Percentiles rank a stretch among this genome's conserved stretches.
phyloP scores from a whole-genome alignment of 2,113 vertebrate species.

The Ariopsis seemanni region DNA sequence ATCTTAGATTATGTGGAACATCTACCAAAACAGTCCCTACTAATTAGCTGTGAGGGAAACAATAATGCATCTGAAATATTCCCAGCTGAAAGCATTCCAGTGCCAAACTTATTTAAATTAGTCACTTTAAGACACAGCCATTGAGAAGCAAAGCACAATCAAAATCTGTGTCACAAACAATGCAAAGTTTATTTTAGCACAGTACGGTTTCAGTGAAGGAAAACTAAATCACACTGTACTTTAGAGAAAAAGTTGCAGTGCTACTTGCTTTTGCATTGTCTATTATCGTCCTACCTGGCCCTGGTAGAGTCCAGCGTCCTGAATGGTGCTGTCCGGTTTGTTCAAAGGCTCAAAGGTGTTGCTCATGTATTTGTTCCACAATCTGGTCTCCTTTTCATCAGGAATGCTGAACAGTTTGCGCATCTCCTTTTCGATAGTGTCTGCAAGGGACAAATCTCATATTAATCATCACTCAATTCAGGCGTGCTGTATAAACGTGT shows the following conservation, averaged over 20 bases:
- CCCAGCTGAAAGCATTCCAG: neutral
- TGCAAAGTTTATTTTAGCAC: neutral
- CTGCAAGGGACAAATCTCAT: constrained; percentile 62
- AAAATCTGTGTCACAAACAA: neutral
- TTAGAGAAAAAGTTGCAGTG: neutral
- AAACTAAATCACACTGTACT: neutral
- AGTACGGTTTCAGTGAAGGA: neutral
- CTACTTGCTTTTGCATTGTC: neutral
- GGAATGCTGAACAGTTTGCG: constrained; percentile 96
- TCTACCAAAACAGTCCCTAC: neutral
- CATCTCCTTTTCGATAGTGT: constrained; percentile 97
- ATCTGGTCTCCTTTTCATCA: constrained; percentile 92
- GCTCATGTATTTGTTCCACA: constrained; percentile 99
- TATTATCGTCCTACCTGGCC: constrained; percentile 83
- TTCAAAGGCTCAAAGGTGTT: constrained; percentile 98
- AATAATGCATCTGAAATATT: neutral
- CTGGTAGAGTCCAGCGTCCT: constrained; percentile 97
- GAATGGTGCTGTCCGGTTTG: constrained; percentile 98
- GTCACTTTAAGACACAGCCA: neutral
- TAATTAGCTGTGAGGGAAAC: neutral
- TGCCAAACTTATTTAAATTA: neutral
- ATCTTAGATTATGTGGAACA: neutral
- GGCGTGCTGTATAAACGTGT: neutral
- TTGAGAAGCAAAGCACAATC: neutral
- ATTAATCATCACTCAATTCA: neutral